These are phyloP conservation scores for Hermodice carunculata DNA, from an alignment of 2,888 invertebrate species.

Conservation along the genomic window DNA sequence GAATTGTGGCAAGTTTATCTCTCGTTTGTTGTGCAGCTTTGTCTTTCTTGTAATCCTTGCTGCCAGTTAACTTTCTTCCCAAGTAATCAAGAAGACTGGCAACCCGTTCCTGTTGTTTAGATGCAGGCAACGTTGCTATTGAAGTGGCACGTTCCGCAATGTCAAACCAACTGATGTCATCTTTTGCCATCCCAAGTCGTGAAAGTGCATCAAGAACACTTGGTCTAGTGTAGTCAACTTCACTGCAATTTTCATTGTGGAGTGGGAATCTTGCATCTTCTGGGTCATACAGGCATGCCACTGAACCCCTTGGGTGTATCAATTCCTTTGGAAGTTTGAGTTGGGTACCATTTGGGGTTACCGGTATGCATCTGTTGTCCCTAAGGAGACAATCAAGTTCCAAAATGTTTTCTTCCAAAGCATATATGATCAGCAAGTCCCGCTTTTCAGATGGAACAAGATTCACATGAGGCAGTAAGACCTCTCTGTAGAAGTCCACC, in stretches of 20 bases:
- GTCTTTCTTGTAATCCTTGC: not conserved
- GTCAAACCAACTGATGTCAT: constrained; percentile 29
- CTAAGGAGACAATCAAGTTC: constrained; percentile 41
- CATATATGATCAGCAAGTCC: constrained; percentile 38
- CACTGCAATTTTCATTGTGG: no score
- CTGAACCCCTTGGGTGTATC: constrained; percentile 38
- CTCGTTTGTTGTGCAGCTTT: not conserved
- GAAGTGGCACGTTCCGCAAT: constrained; percentile 41
- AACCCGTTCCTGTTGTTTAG: constrained; percentile 2
- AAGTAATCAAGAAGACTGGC: constrained; percentile 18
- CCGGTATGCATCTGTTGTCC: constrained; percentile 42
- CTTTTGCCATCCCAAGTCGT: constrained; percentile 43
- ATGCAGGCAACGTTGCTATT: constrained; percentile 24
- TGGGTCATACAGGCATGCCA: constrained; percentile 39
- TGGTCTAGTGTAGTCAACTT: no score
- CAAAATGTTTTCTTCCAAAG: constrained; percentile 43
- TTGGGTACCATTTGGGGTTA: constrained; percentile 37
- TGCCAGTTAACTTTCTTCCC: no score
- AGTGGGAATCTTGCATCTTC: constrained; percentile 50
- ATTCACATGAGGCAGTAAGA: constrained; percentile 43
- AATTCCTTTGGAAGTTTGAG: constrained; percentile 42
- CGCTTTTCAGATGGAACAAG: constrained; percentile 16
- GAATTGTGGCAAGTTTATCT: not conserved
- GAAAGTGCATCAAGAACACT: constrained; percentile 23
- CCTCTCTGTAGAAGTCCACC: constrained; percentile 36